Conservation (phyloP, 2,888 invertebrate species). For the Ligdia adustata region DNA sequence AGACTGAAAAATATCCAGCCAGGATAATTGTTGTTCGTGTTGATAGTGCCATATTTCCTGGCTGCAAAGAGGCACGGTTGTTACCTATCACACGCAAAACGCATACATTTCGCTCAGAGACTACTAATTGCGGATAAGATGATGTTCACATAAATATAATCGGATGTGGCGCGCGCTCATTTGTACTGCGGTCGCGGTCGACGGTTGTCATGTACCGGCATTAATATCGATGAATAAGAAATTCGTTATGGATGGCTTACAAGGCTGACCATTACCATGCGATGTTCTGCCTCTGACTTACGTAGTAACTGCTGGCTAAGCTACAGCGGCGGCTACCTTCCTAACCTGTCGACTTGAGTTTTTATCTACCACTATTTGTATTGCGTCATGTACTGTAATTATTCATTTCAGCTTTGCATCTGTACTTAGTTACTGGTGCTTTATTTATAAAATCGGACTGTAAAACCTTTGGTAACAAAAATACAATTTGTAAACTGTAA, state of each 20-base stretch:
- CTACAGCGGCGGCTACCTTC: constrained; percentile 60
- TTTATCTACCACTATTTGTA: constrained; percentile 70
- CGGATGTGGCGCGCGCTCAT: constrained; percentile 75
- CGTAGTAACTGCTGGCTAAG: constrained; percentile 20
- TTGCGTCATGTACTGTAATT: constrained; percentile 55
- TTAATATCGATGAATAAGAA: constrained; percentile 84
- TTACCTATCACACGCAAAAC: constrained; percentile 41
- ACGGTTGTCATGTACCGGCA: constrained; percentile 79
- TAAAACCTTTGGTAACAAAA: too few relatives aligned
- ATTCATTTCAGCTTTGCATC: constrained; percentile 49
- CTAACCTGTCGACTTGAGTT: constrained; percentile 64
- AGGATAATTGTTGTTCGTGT: too few relatives aligned
- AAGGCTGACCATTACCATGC: constrained; percentile 72
- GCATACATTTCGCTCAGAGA: constrained; percentile 47
- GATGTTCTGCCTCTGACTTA: constrained; percentile 36
- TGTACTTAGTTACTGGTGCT: too few relatives aligned
- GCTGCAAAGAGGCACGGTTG: constrained; percentile 35
- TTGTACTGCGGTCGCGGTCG: constrained; percentile 67
- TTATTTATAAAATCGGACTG: too few relatives aligned
- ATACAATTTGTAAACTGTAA: too few relatives aligned
- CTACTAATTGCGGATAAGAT: constrained; percentile 76
- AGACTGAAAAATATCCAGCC: too few relatives aligned
- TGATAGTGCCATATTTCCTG: neutral
- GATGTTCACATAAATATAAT: constrained; percentile 80
- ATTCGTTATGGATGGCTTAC: constrained; percentile 81